Evolutionary conservation across 2,888 invertebrate species (phyloP), one percentile per base, ranked within the genome.

Genomic region (Muschampia plurimacula): DNA sequence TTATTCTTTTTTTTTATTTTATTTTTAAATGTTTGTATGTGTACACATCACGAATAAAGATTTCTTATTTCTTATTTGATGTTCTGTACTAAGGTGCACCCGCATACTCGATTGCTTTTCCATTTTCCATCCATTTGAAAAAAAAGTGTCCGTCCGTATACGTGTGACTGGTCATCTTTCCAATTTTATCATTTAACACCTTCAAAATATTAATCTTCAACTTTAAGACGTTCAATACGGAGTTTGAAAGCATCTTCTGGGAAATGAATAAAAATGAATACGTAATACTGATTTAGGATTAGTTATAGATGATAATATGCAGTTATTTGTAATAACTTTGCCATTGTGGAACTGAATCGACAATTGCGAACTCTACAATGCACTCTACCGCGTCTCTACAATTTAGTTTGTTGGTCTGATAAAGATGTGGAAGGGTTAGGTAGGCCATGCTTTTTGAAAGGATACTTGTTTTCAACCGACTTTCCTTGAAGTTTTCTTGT

Each of bases 341-440:
- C 78, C 32, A 85, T 87, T 89, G 86, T 86, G 76, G 79, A 78
- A 79, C 75, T 80, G 78, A 80, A 80, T 83, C 79, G 81, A 87
- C 86, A 84, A 87, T 87, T 88, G 88, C 87, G 85, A 86, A 77
- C 78, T 77, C 66, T 69, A 76, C 78, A 79, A 79, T 75, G 69
- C 75, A 74, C 76, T 74, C 74, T 55, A 52, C 71, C 68, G 74
- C 75, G 65, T 73, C 76, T 77, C 72, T 72, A 66, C 60, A 60
- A 52, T 72, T 66, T 52, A 44, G 39, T 70, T 28, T n/a, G 67
- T 70, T 59, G 67, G 32, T 22, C 78, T 81, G 83, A 87, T 86
- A 86, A 79, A 86, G 84, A 86, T 82, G 79, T 84, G 81, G 74
- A 69, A 75, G 72, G 73, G 69, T 55, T 73, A 68, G 66, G 74